Base-by-base conservation (phyloP, 2,888 invertebrate genomes). In the Tribolium freemani region DNA sequence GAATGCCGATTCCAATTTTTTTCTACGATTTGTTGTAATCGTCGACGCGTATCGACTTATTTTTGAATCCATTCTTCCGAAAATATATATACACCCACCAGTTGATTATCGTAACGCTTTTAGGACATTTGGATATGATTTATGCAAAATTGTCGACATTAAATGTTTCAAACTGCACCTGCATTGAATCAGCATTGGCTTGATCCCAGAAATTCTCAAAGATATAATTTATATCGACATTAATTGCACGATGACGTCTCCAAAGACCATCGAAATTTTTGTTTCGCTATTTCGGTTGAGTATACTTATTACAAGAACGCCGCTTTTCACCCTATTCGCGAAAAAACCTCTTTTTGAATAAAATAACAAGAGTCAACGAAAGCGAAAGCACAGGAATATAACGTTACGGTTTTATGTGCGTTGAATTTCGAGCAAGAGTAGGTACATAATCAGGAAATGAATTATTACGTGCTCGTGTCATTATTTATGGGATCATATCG, bases 401-500 rank as follows among this genome's bases (percentile, higher is more conserved):
- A 8, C 38, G 38, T 58, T 20, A 44, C 45, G 20, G 9, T 30
- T 38, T 21, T 31, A 30, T 31, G 57, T 13, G n/a, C 38, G 38
- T 38, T 45, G 44, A 58, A 31, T 58, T 58, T 58, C 20, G 44
- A 45, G 54, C 11, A n/a, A 16, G 54, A 5, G 11, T n/a, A n/a
- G n/a, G n/a, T 8, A 30, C 57, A 13, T 50, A 61, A 61, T 61
- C 21, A 61, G 48, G 61, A 61, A 61, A 61, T 61, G 61, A 61
- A 48, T 50, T 61, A 61, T 61, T 61, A 50, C 13, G 21, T 61
- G 50, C 50, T 61, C 61, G 11, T 50, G 61, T 61, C 61, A 61
- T 61, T 61, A 61, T 61, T 61, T 61, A 61, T 21, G 48, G 48
- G 46, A 61, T 50, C 61, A 50, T 26, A 61, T 61, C 21, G 61